Conservation (phyloP, 2,113 vertebrate species). For the Rhegmatorhina hoffmannsi region DNA sequence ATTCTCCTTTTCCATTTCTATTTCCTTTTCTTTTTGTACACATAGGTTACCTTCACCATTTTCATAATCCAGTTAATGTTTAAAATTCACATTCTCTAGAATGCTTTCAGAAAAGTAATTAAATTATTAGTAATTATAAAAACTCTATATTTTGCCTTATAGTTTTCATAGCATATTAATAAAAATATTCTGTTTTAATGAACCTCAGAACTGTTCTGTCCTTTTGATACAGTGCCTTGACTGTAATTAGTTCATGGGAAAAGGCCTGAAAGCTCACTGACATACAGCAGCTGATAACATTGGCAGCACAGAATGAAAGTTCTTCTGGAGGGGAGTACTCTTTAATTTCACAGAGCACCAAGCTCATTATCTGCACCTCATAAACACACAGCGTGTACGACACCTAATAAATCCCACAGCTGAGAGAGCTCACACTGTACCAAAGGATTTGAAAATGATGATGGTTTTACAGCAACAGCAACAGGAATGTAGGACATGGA, state of each 20-base stretch:
- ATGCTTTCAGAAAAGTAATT: not conserved
- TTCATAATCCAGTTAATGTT: not conserved
- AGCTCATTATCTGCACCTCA: slow-evolving; percentile 20
- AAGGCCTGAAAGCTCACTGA: not conserved
- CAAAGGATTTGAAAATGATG: not conserved
- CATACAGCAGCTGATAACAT: not conserved
- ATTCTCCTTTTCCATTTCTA: not conserved
- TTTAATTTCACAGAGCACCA: not conserved
- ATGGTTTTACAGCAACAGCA: not conserved
- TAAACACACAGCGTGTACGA: not conserved
- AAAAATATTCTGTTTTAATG: not conserved
- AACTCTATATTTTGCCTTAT: not conserved
- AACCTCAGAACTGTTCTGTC: not conserved
- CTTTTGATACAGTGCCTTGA: not conserved
- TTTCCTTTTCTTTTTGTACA: not conserved
- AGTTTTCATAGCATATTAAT: not conserved
- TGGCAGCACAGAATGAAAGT: not conserved
- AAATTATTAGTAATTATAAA: not conserved
- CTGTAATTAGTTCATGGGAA: not conserved
- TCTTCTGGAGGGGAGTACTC: not conserved
- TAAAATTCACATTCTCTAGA: not conserved
- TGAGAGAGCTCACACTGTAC: not conserved
- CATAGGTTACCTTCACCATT: not conserved
- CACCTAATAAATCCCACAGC: slow-evolving; percentile 27
- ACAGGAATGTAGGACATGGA: not conserved